Percentiles rank a stretch among this genome's conserved stretches.
Conservation (phyloP, 2,888 invertebrate genomes). For the Tanaodytes sp. region DNA sequence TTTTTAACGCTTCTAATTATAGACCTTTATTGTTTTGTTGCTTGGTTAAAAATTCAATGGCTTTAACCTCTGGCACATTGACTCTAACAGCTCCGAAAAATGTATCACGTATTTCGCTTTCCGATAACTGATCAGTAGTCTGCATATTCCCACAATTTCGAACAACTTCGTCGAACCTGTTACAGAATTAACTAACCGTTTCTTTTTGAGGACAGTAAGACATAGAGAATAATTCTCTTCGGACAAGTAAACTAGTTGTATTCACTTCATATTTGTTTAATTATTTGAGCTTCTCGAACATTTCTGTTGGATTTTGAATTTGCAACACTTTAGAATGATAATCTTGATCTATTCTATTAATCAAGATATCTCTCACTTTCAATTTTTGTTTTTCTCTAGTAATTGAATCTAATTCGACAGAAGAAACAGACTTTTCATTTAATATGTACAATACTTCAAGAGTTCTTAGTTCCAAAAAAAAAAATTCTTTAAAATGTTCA, state of each 20-base stretch:
- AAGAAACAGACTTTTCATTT: constrained; percentile 21
- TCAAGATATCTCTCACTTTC: constrained; percentile 20
- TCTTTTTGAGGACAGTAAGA: constrained; percentile 38
- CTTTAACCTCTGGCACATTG: background rate
- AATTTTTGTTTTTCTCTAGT: constrained; percentile 45
- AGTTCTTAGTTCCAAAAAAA: background rate
- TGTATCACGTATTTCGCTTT: constrained; percentile 3
- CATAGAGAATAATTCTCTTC: constrained; percentile 15
- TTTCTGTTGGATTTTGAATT: background rate
- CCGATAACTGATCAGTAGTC: background rate
- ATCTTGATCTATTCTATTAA: constrained; percentile 34
- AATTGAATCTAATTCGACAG: constrained; percentile 28
- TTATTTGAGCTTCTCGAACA: background rate
- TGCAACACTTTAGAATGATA: background rate
- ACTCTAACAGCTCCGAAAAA: constrained; percentile 25
- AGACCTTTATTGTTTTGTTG: background rate
- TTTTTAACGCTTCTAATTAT: background rate
- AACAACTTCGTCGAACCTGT: constrained; percentile 30
- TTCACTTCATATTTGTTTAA: constrained; percentile 33
- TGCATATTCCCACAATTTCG: constrained; percentile 10
- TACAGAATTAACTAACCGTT: constrained; percentile 40
- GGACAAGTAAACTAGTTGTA: constrained; percentile 33
- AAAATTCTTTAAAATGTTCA: constrained; percentile 4
- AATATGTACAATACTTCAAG: background rate
- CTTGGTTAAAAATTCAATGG: background rate